Evolutionary conservation across 2,888 invertebrate genomes (phyloP), one percentile per base, ranked within the genome.

Genomic region (Tinea semifulvella): DNA sequence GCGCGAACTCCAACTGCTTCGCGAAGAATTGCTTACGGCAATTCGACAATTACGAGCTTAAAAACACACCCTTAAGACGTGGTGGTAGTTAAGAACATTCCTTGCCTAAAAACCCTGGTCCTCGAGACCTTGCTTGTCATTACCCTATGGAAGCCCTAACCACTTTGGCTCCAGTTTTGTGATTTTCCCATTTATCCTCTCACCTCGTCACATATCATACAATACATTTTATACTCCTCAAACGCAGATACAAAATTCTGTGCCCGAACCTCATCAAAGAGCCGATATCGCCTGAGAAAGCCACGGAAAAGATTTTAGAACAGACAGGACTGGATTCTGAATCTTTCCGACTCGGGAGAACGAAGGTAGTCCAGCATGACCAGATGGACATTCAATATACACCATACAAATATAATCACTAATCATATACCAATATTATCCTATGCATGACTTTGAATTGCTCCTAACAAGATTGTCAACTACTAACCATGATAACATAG

Each of bases 241-340:
- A 83, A 85, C 84, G 85, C 90, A 95, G 96, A 91, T 98, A 99
- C 92, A 95, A 96, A 88, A 97, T 99, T 88, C 92, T 99, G 89
- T 96, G 96, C 85, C 94, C 97, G 77, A 91, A 91, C 82, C 88
- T 84, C 73, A 73, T 93, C 76, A 88, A 86, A 85, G 88, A 88
- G 57, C 83, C 84, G 57, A 87, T 85, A 72, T 80, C 88, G 54
- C 84, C 89, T 52, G 87, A 89, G 81, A 90, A 92, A 84, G 91
- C 91, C 59, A 87, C 94, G 53, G 84, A 87, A 73, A 85, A 89
- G 79, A 91, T 96, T 82, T 87, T 94, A 82, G 90, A 90, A 57
- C 77, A 83, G 61, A 88, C 91, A 75, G 88, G 88, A 77, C 87
- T 98, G 83, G 95, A 95, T 71, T 83, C 90, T 58, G 96, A 97